Percentiles rank a stretch among this genome's conserved stretches.
Evolutionary conservation across 2,113 vertebrate genomes (phyloP).

Genomic region (Alligator sinensis): DNA sequence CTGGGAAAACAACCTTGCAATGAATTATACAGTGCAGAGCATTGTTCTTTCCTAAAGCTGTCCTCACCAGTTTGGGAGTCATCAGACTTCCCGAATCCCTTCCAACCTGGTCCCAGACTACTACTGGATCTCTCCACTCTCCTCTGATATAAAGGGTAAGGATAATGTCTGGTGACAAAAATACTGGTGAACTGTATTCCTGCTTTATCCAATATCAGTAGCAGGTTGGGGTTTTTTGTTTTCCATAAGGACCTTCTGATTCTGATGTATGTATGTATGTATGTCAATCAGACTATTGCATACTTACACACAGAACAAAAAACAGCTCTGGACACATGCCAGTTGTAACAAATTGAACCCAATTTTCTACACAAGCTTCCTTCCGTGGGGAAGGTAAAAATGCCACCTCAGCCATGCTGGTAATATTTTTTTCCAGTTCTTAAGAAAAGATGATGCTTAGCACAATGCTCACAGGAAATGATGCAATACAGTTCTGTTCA

Average conservation of each 20-base stretch:
- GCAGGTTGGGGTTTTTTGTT: too few species aligned
- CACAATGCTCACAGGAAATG: neutral
- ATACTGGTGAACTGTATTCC: too few species aligned
- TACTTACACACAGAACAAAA: neutral
- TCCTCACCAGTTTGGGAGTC: neutral
- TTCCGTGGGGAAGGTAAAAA: neutral
- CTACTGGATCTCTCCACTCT: too few species aligned
- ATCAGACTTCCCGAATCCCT: too few species aligned
- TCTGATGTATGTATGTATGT: too few species aligned
- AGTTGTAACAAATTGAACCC: neutral
- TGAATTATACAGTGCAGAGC: neutral
- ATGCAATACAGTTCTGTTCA: too few species aligned
- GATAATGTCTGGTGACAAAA: too few species aligned
- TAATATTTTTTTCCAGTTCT: neutral
- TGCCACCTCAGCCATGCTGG: fast-evolving
- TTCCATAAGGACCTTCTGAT: too few species aligned
- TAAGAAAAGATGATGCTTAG: neutral
- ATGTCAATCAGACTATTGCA: too few species aligned
- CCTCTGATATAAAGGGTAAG: too few species aligned
- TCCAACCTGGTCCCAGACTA: too few species aligned
- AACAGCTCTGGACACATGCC: neutral
- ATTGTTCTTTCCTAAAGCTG: neutral
- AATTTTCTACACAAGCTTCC: neutral
- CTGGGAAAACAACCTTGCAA: neutral
- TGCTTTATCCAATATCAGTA: too few species aligned